A percentile compares a stretch with the other conserved stretches of the same genome.
These are phyloP conservation scores for Pomatostomus ruficeps DNA, from an alignment of 2,113 vertebrate species.

Conservation along the genomic window DNA sequence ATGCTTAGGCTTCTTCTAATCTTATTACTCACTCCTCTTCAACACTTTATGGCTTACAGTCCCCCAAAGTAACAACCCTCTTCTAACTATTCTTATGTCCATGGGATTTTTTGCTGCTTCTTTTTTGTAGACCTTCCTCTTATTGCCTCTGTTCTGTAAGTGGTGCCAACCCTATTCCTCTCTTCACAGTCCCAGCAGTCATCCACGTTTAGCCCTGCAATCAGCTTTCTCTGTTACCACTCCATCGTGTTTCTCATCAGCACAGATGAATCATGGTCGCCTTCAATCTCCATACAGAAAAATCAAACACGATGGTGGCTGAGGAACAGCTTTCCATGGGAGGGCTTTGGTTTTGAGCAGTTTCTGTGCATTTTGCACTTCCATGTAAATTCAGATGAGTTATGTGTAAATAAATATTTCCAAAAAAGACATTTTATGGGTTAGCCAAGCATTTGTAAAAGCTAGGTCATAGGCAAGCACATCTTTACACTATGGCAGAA, in stretches of 20 bases:
- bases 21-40: background rate
- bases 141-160: background rate
- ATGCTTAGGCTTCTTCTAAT: background rate
- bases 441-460: background rate
- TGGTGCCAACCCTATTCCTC: background rate
- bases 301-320: background rate
- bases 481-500: background rate
- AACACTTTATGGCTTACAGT: background rate
- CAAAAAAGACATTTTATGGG: background rate
- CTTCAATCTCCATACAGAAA: background rate
- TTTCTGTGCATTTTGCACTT: background rate
- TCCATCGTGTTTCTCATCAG: background rate
- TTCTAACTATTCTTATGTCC: background rate
- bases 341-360: background rate
- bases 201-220: background rate
- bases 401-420: background rate
- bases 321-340: background rate
- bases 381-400: background rate
- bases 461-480: background rate
- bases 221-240: background rate
- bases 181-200: background rate
- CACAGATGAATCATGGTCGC: background rate
- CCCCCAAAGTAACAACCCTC: background rate
- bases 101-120: fast-evolving
- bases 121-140: background rate